Base-by-base conservation (phyloP, 2,797 vertebrate genomes). In the Eulemur albifrons region DNA sequence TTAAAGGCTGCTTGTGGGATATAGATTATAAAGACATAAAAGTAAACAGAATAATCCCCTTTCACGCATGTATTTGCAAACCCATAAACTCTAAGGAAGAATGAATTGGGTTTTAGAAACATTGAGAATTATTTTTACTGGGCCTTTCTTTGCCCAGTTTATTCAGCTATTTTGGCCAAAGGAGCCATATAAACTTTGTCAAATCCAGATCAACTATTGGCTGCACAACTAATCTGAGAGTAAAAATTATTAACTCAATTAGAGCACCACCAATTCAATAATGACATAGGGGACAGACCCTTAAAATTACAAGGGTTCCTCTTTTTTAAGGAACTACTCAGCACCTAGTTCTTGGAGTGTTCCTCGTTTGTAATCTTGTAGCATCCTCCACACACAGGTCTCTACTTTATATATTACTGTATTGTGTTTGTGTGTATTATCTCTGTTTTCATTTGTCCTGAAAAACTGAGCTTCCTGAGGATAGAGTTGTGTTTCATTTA, bases 1-100 rank as follows among this genome's bases (percentile, higher is more conserved):
- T 87, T 75, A 96, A 94, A 95, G 59, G 23, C 15, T 93, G 87
- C 83, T 80, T 87, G 40, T 83, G 85, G 77, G 59, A 92, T 95
- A 93, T 93, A 96, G 94, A 95, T 95, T 90, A 90, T 77, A 88
- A 95, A 97, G 88, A 67, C 70, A 90, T 95, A 90, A 94, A 95
- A 88, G 40, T 93, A 97, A 97, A 92, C 88, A 88, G 95, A 96
- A 88, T 93, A 85, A 92, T 91, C 81, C 92, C 38, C 48, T 89
- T 95, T 95, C 94, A 86, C n/a, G 15, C 81, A 93, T 85, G 57
- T 88, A 86, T 97, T 97, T 94, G 86, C 69, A 97, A 95, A 82
- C 65, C 72, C 30, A 63, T 89, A 95, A 94, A 93, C 65, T 94
- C 92, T 70, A 76, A 90, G 27, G 61, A 95, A 94, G 73, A 84